phyloP scores from a whole-genome alignment of 2,797 vertebrate genomes.

The Melanotaenia maccullochi region DNA sequence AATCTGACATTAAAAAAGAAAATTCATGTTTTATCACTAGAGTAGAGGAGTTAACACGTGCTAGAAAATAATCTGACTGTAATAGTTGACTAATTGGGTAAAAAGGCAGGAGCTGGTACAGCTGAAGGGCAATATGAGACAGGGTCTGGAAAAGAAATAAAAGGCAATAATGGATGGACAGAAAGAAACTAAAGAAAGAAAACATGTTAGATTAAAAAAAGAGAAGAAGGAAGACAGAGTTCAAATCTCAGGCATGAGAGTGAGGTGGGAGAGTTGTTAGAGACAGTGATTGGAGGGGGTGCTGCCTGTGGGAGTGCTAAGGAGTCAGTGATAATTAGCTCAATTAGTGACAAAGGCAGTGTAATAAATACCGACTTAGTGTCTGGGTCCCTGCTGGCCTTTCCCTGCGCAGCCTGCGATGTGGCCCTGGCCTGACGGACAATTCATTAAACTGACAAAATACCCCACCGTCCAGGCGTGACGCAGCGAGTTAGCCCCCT shows the following conservation, averaged over 20 bases:
- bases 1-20: conserved; percentile 14
- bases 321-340: conserved; percentile 99
- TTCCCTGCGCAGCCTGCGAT: conserved; percentile 92
- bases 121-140: conserved; percentile 10
- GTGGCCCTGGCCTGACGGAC: conserved; percentile 98
- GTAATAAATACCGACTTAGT: conserved; percentile 99
- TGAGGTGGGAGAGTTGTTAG: conserved; percentile 70
- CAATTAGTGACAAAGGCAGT: conserved; percentile 99
- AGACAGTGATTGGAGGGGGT: conserved; percentile 67
- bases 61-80: conserved; percentile 1
- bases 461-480: conserved; percentile 98
- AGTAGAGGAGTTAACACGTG: neutral
- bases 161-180: conserved; percentile 15
- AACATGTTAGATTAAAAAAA: conserved; percentile 44
- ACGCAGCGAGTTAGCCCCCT: conserved; percentile 99
- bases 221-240: conserved; percentile 66
- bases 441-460: conserved; percentile 99
- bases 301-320: conserved; percentile 93
- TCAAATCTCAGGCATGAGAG: conserved; percentile 82
- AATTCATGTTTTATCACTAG: neutral
- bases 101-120: conserved; percentile 6
- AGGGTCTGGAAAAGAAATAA: conserved; percentile 16
- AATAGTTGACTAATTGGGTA: conserved; percentile 12
- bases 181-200: conserved; percentile 38
- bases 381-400: conserved; percentile 99